phyloP scores from a whole-genome alignment of 1,140 invertebrate genomes.

The Trichogramma pretiosum region DNA sequence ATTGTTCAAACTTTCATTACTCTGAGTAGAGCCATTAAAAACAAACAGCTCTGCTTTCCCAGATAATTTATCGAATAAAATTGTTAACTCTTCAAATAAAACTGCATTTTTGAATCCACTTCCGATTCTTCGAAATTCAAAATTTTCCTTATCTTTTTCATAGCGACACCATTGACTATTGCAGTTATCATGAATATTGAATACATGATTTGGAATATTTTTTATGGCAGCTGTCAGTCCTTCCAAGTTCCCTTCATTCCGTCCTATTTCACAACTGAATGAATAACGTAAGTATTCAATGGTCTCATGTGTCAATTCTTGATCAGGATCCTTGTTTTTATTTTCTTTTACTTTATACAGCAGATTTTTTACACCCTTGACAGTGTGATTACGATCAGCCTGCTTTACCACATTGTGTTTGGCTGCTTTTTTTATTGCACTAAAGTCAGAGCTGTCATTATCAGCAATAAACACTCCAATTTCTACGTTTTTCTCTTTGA shows the following conservation, averaged over 20 bases:
- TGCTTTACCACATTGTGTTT: constrained; percentile 10
- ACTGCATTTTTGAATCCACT: not conserved
- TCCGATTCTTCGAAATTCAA: not conserved
- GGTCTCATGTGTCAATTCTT: not conserved
- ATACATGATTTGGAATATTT: constrained; percentile 4
- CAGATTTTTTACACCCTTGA: constrained; percentile 13
- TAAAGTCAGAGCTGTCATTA: constrained; percentile 15
- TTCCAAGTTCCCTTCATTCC: not conserved
- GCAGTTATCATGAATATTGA: constrained; percentile 6
- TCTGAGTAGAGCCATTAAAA: not conserved
- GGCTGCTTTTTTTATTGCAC: constrained; percentile 5
- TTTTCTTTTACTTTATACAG: constrained; percentile 11
- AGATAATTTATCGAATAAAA: not conserved
- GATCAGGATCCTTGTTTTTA: constrained; percentile 1
- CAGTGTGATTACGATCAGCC: constrained; percentile 17
- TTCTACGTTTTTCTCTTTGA: constrained; percentile 14
- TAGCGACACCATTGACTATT: no score
- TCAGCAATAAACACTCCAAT: constrained; percentile 19
- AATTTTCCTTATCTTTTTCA: no score
- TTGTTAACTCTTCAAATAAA: not conserved
- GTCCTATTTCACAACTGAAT: not conserved
- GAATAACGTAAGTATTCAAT: not conserved
- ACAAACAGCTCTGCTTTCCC: not conserved
- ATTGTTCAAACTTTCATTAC: not conserved
- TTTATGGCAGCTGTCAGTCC: not conserved